Evolutionary conservation across 2,888 invertebrate genomes (phyloP).

Genomic region (Helobdella robusta): DNA sequence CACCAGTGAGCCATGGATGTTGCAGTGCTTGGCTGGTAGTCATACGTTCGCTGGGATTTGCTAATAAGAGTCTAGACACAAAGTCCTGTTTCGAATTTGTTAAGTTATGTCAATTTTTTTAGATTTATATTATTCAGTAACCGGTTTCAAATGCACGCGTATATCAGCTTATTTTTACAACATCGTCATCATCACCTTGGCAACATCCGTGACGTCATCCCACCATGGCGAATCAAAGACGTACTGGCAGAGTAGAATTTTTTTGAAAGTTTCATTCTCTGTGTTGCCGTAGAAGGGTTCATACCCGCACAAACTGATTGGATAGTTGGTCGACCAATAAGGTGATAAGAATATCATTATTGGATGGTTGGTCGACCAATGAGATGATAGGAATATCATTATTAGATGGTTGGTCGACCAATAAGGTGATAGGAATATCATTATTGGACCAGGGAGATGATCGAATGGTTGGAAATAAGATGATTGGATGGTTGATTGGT

Average conservation of each 20-base stretch:
- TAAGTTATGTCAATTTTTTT: too few relatives aligned
- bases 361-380: too few relatives aligned
- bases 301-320: constrained; percentile 45
- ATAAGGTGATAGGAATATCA: too few relatives aligned
- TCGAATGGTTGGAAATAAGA: too few relatives aligned
- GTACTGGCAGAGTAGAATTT: constrained; percentile 45
- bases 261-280: constrained; percentile 44
- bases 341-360: too few relatives aligned
- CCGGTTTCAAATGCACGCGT: too few relatives aligned
- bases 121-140: too few relatives aligned
- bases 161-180: neutral
- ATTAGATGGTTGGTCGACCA: too few relatives aligned
- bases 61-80: constrained; percentile 39
- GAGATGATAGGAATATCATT: too few relatives aligned
- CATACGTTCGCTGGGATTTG: constrained; percentile 40
- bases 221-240: constrained; percentile 45
- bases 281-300: constrained; percentile 48
- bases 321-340: too few relatives aligned
- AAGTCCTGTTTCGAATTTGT: constrained; percentile 38
- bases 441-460: too few relatives aligned
- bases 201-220: constrained; percentile 47
- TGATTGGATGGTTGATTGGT: too few relatives aligned
- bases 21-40: constrained; percentile 41
- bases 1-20: constrained; percentile 44
- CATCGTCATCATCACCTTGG: constrained; percentile 40